These are phyloP conservation scores for Asobara japonica DNA, from an alignment of 1,140 invertebrate species.

Conservation along the genomic window DNA sequence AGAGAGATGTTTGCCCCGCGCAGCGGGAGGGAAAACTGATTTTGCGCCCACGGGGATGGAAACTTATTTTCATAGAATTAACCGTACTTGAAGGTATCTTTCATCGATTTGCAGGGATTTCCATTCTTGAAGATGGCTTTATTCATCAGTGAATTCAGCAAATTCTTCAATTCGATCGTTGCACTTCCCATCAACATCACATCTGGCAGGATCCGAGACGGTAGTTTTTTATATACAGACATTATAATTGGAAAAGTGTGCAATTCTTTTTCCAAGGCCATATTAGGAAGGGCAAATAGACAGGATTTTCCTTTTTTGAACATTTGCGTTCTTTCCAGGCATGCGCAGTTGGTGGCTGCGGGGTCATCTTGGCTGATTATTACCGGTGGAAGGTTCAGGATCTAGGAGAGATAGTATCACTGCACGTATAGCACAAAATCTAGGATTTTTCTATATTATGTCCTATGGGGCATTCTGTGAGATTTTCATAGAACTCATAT, in stretches of 20 bases:
- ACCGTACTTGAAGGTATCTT: slow-evolving; percentile 69
- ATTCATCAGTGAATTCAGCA: slow-evolving; percentile 53
- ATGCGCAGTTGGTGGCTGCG: slow-evolving; percentile 43
- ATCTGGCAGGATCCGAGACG: slow-evolving; percentile 56
- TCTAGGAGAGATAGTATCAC: slow-evolving; percentile 46
- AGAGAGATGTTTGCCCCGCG: no score
- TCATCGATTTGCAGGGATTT: slow-evolving; percentile 60
- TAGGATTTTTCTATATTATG: no score
- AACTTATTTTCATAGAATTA: not conserved
- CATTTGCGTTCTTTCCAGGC: slow-evolving; percentile 44
- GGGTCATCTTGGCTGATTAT: slow-evolving; percentile 57
- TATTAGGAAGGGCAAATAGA: slow-evolving; percentile 57
- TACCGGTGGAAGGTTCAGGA: slow-evolving; percentile 54
- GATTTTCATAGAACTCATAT: no score
- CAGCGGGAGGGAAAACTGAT: no score
- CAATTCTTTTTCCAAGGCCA: slow-evolving; percentile 45
- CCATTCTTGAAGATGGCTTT: slow-evolving; percentile 37
- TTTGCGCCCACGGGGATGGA: no score
- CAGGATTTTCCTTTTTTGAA: slow-evolving; percentile 65
- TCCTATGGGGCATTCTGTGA: no score
- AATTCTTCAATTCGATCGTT: slow-evolving; percentile 49
- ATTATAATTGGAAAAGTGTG: slow-evolving; percentile 56
- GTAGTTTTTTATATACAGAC: slow-evolving; percentile 58
- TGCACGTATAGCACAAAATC: no score
- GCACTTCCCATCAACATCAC: slow-evolving; percentile 56